Percentiles rank a stretch among this genome's conserved stretches.
Conservation (phyloP, 37 sponge, comb jelly and placozoan genomes). For the Ianthella basta region DNA sequence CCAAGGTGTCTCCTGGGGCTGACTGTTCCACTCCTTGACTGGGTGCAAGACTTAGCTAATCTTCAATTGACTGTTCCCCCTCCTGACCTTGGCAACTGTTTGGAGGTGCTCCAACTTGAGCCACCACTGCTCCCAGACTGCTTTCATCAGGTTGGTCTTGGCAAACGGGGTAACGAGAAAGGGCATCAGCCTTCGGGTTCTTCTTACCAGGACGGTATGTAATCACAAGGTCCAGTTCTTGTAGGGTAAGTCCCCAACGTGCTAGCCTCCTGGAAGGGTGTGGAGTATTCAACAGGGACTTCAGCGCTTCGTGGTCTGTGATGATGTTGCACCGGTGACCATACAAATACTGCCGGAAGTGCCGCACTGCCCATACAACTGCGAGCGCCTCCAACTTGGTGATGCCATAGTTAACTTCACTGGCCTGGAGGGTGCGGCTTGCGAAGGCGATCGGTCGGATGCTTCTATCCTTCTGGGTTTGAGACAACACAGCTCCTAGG, state of each 20-base stretch:
- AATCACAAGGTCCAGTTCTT: constrained; percentile 29
- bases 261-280: constrained; percentile 38
- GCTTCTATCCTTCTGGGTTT: neutral
- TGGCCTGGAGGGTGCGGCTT: constrained; percentile 12
- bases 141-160: neutral
- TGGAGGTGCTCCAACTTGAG: too few relatives aligned
- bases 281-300: constrained; percentile 18
- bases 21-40: neutral
- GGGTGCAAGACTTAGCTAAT: too few relatives aligned
- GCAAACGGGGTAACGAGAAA: constrained; percentile 39
- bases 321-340: constrained; percentile 22
- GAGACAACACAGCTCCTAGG: constrained; percentile 41
- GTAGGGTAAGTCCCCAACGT: constrained; percentile 32
- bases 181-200: constrained; percentile 28
- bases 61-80: too few relatives aligned
- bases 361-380: constrained; percentile 41
- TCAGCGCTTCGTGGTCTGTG: constrained; percentile 37
- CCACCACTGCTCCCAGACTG: neutral
- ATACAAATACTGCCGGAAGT: constrained; percentile 31
- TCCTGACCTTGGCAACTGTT: too few relatives aligned
- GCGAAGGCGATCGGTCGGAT: constrained; percentile 31
- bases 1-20: neutral
- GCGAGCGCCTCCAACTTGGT: constrained; percentile 28
- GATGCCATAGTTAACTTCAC: constrained; percentile 33
- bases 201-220: constrained; percentile 6